phyloP scores from a whole-genome alignment of 2,888 invertebrate genomes.

The Stenotaenia linearis region DNA sequence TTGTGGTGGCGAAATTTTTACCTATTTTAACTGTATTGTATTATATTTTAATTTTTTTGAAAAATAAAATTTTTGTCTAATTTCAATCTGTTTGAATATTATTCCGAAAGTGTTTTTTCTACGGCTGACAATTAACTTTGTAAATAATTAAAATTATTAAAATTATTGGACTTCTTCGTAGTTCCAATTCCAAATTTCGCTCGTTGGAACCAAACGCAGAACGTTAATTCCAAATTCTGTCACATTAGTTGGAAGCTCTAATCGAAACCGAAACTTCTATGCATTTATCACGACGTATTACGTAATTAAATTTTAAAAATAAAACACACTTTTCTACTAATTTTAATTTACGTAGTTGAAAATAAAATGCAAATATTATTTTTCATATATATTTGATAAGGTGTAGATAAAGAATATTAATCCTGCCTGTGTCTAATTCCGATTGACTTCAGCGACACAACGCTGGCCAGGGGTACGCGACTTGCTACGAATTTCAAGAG shows the following conservation, averaged over 20 bases:
- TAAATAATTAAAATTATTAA: too few species aligned
- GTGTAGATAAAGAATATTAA: not conserved
- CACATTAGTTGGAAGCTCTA: not conserved
- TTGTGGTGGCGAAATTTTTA: too few species aligned
- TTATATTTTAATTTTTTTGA: too few species aligned
- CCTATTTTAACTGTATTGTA: too few species aligned
- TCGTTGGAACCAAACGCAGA: too few species aligned
- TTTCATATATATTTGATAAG: not conserved
- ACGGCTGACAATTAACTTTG: too few species aligned
- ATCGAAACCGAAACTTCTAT: not conserved
- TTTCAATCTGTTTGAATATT: too few species aligned
- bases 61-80: too few species aligned
- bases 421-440: not conserved
- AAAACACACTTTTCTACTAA: not conserved
- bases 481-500: not conserved
- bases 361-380: not conserved
- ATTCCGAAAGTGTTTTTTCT: too few species aligned
- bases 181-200: too few species aligned
- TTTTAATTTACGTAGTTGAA: not conserved
- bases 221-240: too few species aligned
- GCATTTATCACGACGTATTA: not conserved
- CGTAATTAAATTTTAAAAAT: not conserved
- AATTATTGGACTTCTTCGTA: too few species aligned
- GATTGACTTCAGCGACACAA: not conserved
- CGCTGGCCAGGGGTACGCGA: conserved; percentile 14